These are phyloP conservation scores for Sminthurinus aureus DNA, from an alignment of 2,888 invertebrate species.

Conservation along the genomic window DNA sequence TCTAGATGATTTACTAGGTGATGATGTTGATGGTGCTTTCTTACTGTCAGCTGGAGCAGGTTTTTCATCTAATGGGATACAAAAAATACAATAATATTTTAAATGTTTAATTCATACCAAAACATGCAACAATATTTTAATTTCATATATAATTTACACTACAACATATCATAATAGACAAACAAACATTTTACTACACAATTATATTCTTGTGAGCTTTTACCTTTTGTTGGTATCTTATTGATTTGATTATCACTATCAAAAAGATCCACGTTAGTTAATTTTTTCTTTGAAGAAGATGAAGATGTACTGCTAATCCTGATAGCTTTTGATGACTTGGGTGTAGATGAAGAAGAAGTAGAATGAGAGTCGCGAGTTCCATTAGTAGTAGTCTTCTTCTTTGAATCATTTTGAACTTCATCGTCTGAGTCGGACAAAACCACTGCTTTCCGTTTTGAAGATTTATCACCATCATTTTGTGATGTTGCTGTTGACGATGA, in stretches of 20 bases:
- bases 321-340: background rate
- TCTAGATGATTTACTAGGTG: background rate
- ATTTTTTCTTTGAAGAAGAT: background rate
- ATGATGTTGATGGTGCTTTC: background rate
- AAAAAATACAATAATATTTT: background rate
- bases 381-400: background rate
- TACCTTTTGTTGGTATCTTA: background rate
- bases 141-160: too few species aligned
- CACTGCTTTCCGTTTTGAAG: constrained; percentile 1
- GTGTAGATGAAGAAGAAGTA: background rate
- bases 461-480: too few species aligned
- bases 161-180: too few species aligned
- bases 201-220: background rate
- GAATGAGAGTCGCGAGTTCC: background rate
- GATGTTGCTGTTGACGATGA: background rate
- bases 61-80: background rate
- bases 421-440: background rate
- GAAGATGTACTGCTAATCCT: background rate
- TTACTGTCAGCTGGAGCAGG: background rate
- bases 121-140: too few species aligned
- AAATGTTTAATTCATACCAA: background rate
- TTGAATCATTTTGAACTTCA: background rate
- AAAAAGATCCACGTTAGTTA: background rate
- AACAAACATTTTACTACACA: background rate
- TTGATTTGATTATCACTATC: background rate